A percentile compares a stretch with the other conserved stretches of the same genome.
phyloP scores from a whole-genome alignment of 35 echinoderm and acorn worm genomes.

The Heliocidaris tuberculata region DNA sequence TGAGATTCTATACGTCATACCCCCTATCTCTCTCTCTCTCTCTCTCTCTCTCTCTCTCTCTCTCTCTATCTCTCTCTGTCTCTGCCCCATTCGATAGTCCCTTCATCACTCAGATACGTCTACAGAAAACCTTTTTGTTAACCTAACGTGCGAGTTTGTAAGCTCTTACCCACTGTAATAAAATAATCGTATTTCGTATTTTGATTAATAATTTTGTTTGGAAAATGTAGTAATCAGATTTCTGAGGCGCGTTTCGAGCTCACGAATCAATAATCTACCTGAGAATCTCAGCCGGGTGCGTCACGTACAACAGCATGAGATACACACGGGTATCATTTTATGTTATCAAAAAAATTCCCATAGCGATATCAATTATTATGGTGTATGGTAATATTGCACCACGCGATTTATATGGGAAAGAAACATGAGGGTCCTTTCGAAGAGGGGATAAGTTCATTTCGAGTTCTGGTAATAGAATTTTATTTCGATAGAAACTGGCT shows the following conservation, averaged over 20 bases:
- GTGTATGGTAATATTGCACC: background rate
- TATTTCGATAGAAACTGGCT: too few species aligned
- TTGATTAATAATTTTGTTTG: slow-evolving; percentile 6
- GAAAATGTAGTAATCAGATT: background rate
- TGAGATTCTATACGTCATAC: too few species aligned
- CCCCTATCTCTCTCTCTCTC: too few species aligned
- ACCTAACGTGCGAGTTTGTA: background rate
- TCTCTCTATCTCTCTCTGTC: background rate
- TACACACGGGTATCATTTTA: background rate
- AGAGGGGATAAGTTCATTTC: too few species aligned
- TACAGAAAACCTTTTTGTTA: background rate
- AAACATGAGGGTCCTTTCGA: too few species aligned
- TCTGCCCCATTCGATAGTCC: background rate
- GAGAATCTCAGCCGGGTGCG: background rate
- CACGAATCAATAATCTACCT: background rate
- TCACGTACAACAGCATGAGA: background rate
- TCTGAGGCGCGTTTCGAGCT: background rate
- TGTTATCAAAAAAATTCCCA: background rate
- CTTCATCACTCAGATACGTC: background rate
- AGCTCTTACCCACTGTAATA: background rate
- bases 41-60: too few species aligned
- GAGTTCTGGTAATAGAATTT: too few species aligned
- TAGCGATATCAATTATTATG: background rate
- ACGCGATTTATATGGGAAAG: background rate
- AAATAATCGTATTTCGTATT: background rate